A percentile compares a stretch with the other conserved stretches of the same genome.
phyloP scores from a whole-genome alignment of 2,113 vertebrate genomes.

The Hemiscyllium ocellatum region DNA sequence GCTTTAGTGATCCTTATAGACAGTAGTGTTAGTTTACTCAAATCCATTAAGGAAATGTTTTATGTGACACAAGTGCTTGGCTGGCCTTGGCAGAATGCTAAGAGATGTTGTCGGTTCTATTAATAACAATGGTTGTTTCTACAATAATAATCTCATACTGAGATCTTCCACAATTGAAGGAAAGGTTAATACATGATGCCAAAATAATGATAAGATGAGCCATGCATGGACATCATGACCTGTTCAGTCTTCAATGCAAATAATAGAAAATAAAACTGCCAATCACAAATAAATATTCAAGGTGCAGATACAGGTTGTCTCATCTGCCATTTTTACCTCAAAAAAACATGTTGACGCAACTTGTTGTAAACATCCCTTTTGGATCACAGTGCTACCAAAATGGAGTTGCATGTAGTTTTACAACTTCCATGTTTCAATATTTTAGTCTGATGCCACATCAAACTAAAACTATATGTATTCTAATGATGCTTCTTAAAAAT shows the following conservation, averaged over 20 bases:
- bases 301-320: neutral
- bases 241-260: neutral
- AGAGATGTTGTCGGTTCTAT: neutral
- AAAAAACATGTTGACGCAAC: neutral
- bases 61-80: neutral
- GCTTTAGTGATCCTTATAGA: neutral
- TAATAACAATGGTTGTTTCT: neutral
- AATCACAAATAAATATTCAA: neutral
- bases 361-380: neutral
- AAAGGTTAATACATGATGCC: neutral
- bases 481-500: neutral
- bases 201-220: neutral
- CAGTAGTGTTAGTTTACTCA: neutral
- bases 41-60: neutral
- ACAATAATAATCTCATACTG: neutral
- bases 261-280: neutral
- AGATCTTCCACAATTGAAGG: neutral
- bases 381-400: neutral
- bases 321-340: neutral
- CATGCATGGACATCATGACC: neutral
- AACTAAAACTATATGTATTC: neutral
- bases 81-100: neutral
- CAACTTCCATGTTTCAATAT: neutral
- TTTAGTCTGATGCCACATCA: neutral
- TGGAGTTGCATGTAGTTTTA: neutral